A percentile compares a stretch with the other conserved stretches of the same genome.
Conservation (phyloP, 2,113 vertebrate species). For the Smithornis capensis region DNA sequence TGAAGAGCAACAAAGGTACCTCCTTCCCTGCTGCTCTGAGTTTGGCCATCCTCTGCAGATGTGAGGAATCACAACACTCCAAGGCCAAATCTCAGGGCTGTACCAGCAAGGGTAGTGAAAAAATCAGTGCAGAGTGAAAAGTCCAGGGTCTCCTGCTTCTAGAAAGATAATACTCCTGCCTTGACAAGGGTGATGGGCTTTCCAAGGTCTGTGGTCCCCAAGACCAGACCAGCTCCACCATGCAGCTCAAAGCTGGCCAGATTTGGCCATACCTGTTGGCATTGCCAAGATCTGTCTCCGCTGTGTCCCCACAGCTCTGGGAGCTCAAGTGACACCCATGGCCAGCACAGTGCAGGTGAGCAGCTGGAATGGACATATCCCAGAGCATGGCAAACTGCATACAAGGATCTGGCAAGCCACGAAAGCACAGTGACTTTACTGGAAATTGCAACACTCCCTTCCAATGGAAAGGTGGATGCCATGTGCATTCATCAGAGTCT, state of each 20-base stretch:
- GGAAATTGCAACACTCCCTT: background rate
- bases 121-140: background rate
- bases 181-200: background rate
- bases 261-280: background rate
- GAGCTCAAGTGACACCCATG: fast-evolving
- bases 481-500: background rate
- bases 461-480: background rate
- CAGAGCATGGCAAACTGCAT: background rate
- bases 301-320: background rate
- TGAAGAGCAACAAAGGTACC: background rate
- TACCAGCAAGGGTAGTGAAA: background rate
- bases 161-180: background rate
- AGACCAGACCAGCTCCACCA: background rate
- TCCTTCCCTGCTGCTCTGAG: background rate
- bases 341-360: fast-evolving
- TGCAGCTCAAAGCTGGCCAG: background rate
- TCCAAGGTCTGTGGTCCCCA: background rate
- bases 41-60: background rate
- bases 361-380: background rate
- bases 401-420: background rate
- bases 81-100: background rate
- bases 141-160: background rate
- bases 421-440: background rate
- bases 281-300: background rate
- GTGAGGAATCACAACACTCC: fast-evolving